These are phyloP conservation scores for Darevskia mixta DNA, from an alignment of 2,797 vertebrate species.

Conservation along the genomic window DNA sequence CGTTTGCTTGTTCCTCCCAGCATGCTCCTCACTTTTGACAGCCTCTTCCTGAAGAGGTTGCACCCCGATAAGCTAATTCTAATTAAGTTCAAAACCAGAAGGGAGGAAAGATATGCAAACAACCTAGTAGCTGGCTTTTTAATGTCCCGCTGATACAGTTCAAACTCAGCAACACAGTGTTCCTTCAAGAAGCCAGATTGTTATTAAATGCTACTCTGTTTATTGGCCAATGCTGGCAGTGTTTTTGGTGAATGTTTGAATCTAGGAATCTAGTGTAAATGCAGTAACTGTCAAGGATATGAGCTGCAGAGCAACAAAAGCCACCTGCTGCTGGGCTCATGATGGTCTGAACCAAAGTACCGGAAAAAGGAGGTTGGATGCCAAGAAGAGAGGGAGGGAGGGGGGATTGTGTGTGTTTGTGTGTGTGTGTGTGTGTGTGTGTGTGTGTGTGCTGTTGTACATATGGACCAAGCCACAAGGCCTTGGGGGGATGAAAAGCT, in stretches of 20 bases:
- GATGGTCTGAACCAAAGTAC: slow-evolving; percentile 80
- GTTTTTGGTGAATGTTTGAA: slow-evolving; percentile 77
- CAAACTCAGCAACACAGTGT: slow-evolving; percentile 52
- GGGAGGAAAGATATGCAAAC: background rate
- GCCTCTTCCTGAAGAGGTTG: background rate
- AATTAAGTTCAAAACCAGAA: slow-evolving; percentile 40
- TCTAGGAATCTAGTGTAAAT: slow-evolving; percentile 79
- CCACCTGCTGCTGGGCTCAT: slow-evolving; percentile 84
- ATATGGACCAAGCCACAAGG: slow-evolving; percentile 66
- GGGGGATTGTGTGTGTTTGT: slow-evolving; percentile 60
- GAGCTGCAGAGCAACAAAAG: slow-evolving; percentile 84
- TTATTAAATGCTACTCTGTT: slow-evolving; percentile 70
- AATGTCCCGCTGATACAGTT: slow-evolving; percentile 51
- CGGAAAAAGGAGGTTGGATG: slow-evolving; percentile 74
- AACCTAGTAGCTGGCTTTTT: slow-evolving; percentile 37
- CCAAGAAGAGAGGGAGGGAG: slow-evolving; percentile 67
- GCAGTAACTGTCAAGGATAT: slow-evolving; percentile 84
- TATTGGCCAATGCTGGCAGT: slow-evolving; percentile 73
- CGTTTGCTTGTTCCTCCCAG: background rate
- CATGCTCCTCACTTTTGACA: background rate
- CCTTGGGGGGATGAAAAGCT: slow-evolving; percentile 73
- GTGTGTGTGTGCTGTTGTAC: slow-evolving; percentile 70
- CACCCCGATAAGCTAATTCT: slow-evolving; percentile 35
- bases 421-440: slow-evolving; percentile 64
- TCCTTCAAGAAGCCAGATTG: slow-evolving; percentile 68